Conservation (phyloP, 2,888 invertebrate species). For the Elysia crispata region DNA sequence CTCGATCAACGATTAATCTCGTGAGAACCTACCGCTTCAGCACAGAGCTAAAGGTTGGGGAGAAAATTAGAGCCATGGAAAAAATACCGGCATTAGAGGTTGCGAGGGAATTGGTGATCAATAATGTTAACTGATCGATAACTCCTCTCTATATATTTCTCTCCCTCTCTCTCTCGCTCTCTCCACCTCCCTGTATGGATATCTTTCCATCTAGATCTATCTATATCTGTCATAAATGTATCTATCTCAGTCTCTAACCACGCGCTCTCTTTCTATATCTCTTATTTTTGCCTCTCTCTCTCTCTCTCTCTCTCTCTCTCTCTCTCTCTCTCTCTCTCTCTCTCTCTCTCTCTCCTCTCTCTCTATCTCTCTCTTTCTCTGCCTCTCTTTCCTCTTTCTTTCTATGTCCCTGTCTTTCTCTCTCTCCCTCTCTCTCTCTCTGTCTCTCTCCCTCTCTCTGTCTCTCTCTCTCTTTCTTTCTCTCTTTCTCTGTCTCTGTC, state of each 20-base stretch:
- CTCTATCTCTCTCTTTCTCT: neutral
- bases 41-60: no score
- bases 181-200: no score
- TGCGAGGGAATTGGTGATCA: no score
- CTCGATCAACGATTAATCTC: no score
- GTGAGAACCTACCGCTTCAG: no score
- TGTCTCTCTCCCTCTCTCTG: neutral
- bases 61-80: no score
- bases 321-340: conserved; percentile 5
- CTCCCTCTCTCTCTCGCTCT: no score
- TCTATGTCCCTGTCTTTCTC: neutral
- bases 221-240: no score
- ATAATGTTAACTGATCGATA: no score
- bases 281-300: no score
- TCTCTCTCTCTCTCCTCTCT: conserved; percentile 1
- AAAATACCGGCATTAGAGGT: neutral
- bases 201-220: no score
- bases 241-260: neutral
- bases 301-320: conserved; percentile 5
- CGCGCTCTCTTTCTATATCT: conserved; percentile 3
- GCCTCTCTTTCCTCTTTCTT: conserved; percentile 2
- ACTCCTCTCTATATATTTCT: no score
- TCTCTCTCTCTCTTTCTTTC: conserved; percentile 19
- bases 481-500: conserved; percentile 5
- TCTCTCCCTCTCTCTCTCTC: neutral